These are phyloP conservation scores for Xestia sexstrigata DNA, from an alignment of 2,888 invertebrate genomes.

Conservation along the genomic window DNA sequence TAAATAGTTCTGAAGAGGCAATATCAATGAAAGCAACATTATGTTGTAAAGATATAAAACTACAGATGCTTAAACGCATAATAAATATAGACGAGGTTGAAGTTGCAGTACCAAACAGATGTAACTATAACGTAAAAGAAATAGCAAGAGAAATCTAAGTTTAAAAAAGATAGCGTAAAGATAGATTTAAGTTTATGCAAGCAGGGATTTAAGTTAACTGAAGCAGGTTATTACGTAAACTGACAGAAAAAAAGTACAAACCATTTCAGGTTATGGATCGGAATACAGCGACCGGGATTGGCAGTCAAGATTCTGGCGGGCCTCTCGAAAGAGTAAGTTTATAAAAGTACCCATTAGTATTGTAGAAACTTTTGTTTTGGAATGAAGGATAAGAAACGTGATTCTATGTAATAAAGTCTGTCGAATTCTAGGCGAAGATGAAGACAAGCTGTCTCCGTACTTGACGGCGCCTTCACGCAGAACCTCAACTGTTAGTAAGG, in stretches of 20 bases:
- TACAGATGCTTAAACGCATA: not conserved
- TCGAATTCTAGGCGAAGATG: slow-evolving; percentile 83
- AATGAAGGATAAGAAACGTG: slow-evolving; percentile 26
- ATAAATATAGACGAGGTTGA: no score
- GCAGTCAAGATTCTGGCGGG: slow-evolving; percentile 92
- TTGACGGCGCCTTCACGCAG: slow-evolving; percentile 84
- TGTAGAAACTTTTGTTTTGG: slow-evolving; percentile 19
- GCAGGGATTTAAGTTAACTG: no score
- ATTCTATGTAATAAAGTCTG: slow-evolving; percentile 58
- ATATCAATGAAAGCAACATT: not conserved
- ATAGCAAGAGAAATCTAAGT: not conserved
- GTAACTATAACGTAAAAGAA: not conserved
- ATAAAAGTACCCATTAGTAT: slow-evolving; percentile 11
- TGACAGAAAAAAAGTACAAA: slow-evolving; percentile 59
- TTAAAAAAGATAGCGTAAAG: not conserved
- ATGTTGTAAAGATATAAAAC: not conserved
- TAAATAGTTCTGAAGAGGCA: not conserved
- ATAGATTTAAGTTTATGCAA: not conserved
- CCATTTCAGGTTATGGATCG: slow-evolving; percentile 92
- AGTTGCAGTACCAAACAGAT: not conserved
- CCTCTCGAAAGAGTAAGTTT: slow-evolving; percentile 85
- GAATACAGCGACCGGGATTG: slow-evolving; percentile 94
- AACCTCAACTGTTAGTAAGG: slow-evolving; percentile 85
- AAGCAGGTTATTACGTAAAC: slow-evolving; percentile 44
- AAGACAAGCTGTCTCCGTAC: slow-evolving; percentile 86